Percentiles rank a stretch among this genome's conserved stretches.
These are phyloP conservation scores for Muschampia plurimacula DNA, from an alignment of 2,888 invertebrate species.

Conservation along the genomic window DNA sequence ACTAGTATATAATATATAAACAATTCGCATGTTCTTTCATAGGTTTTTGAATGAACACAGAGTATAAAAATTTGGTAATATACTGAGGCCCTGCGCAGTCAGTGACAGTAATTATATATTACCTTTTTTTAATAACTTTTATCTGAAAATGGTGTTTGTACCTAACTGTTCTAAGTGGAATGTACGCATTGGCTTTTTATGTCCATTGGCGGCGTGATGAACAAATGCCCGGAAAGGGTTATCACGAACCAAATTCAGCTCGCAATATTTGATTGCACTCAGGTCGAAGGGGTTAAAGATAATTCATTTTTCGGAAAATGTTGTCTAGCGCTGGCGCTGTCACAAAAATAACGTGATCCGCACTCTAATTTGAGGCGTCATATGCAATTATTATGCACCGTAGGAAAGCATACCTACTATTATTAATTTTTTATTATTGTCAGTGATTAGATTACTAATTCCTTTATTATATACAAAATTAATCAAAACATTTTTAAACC, in stretches of 20 bases:
- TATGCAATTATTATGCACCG: slow-evolving; percentile 11
- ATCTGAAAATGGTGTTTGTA: neutral
- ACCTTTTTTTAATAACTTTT: too few relatives aligned
- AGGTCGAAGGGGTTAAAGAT: slow-evolving; percentile 64
- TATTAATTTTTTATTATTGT: too few relatives aligned
- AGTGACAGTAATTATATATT: neutral
- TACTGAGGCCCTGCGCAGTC: too few relatives aligned
- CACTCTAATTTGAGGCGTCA: slow-evolving; percentile 15
- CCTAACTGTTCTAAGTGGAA: neutral
- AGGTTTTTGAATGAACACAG: too few relatives aligned
- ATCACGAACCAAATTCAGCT: slow-evolving; percentile 62
- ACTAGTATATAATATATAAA: too few relatives aligned
- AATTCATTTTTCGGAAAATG: slow-evolving; percentile 72
- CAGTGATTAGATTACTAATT: too few relatives aligned
- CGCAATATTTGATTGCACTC: slow-evolving; percentile 67
- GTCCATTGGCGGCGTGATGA: slow-evolving; percentile 29
- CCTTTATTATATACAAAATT: too few relatives aligned
- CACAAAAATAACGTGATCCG: slow-evolving; percentile 36
- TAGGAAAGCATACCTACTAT: too few relatives aligned
- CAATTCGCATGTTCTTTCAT: too few relatives aligned
- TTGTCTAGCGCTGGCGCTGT: slow-evolving; percentile 54
- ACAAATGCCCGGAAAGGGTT: slow-evolving; percentile 51
- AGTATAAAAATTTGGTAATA: too few relatives aligned
- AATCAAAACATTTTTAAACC: neutral
- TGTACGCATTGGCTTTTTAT: slow-evolving; percentile 12